Evolutionary conservation across 2,888 invertebrate species (phyloP).

Genomic region (Latheticus oryzae): DNA sequence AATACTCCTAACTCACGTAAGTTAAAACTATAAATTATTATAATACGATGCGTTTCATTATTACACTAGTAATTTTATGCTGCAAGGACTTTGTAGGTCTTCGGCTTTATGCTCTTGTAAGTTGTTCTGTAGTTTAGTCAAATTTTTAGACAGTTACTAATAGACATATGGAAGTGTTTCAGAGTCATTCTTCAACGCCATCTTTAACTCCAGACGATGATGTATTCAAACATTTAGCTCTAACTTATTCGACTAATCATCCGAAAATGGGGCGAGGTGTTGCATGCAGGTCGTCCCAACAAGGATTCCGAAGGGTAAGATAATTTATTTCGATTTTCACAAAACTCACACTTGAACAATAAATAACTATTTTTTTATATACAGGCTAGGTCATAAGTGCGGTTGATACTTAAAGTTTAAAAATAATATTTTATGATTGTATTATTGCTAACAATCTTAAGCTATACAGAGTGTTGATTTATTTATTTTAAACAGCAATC

Average conservation of each 20-base stretch:
- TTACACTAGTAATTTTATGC: slow-evolving; percentile 58
- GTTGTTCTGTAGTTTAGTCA: slow-evolving; percentile 47
- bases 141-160: slow-evolving; percentile 1
- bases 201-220: slow-evolving; percentile 93
- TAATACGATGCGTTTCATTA: slow-evolving; percentile 43
- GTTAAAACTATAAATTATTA: slow-evolving; percentile 56
- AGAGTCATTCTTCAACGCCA: slow-evolving; percentile 84
- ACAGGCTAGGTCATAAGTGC: too few relatives aligned
- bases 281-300: slow-evolving; percentile 81
- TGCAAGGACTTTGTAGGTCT: slow-evolving; percentile 79
- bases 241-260: slow-evolving; percentile 88
- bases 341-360: too few relatives aligned
- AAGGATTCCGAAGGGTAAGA: slow-evolving; percentile 76
- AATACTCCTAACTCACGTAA: slow-evolving; percentile 95
- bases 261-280: slow-evolving; percentile 89
- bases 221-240: slow-evolving; percentile 86
- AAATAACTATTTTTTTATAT: too few relatives aligned
- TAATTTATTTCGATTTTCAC: too few relatives aligned
- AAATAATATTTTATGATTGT: too few relatives aligned
- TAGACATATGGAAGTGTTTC: slow-evolving; percentile 75
- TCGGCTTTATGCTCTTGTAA: slow-evolving; percentile 81
- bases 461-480: too few relatives aligned
- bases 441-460: too few relatives aligned
- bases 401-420: too few relatives aligned
- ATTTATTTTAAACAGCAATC: too few relatives aligned